phyloP scores from a whole-genome alignment of 2,888 invertebrate genomes.

The Epistrophe grossulariae region DNA sequence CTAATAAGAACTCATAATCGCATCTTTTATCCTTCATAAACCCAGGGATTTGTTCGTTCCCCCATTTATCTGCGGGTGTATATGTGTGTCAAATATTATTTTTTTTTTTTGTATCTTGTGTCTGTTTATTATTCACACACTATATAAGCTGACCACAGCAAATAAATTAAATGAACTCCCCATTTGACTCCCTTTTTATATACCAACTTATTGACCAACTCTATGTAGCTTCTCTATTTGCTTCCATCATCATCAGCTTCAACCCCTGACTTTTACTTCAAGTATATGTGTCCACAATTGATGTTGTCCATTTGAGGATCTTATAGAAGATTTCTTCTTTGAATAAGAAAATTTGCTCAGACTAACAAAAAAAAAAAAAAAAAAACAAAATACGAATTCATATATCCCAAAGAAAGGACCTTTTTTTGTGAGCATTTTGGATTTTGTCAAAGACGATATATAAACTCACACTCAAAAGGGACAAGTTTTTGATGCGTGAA shows the following conservation, averaged over 20 bases:
- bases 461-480: slow-evolving; percentile 46
- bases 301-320: slow-evolving; percentile 50
- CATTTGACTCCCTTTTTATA: slow-evolving; percentile 14
- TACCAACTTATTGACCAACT: too few species aligned
- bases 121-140: slow-evolving; percentile 56
- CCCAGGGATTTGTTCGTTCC: slow-evolving; percentile 53
- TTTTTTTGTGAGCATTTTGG: slow-evolving; percentile 45
- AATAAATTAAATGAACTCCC: slow-evolving; percentile 29
- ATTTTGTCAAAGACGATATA: slow-evolving; percentile 33
- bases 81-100: slow-evolving; percentile 37
- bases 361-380: slow-evolving; percentile 48
- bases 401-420: slow-evolving; percentile 48
- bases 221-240: slow-evolving; percentile 22
- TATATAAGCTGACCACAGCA: slow-evolving; percentile 66
- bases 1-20: slow-evolving; percentile 74
- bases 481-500: slow-evolving; percentile 80
- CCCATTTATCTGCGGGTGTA: slow-evolving; percentile 16
- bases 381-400: slow-evolving; percentile 29
- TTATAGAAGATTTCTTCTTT: slow-evolving; percentile 29
- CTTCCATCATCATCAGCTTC: slow-evolving; percentile 15
- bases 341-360: slow-evolving; percentile 28
- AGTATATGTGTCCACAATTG: slow-evolving; percentile 44
- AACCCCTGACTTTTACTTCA: slow-evolving; percentile 55
- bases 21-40: slow-evolving; percentile 72
- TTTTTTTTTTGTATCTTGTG: not conserved